A percentile compares a stretch with the other conserved stretches of the same genome.
Conservation (phyloP, 1,140 invertebrate genomes). For the Harpegnathos saltator region DNA sequence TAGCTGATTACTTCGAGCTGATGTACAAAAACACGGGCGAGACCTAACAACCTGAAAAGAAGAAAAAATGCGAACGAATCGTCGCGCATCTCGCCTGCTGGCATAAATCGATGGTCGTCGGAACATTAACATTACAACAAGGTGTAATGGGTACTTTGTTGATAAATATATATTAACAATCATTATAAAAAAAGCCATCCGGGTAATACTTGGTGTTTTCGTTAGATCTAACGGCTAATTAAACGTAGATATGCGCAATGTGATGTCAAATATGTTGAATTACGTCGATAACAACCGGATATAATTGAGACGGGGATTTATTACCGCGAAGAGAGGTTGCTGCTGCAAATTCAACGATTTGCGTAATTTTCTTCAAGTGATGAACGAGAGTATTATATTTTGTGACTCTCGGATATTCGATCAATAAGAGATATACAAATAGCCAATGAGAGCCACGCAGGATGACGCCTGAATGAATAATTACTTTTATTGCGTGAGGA, state of each 20-base stretch:
- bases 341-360: background rate
- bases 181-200: slow-evolving; percentile 7
- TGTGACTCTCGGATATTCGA: too few species aligned
- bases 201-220: slow-evolving; percentile 13
- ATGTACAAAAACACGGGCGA: slow-evolving; percentile 73
- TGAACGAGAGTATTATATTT: background rate
- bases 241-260: slow-evolving; percentile 5
- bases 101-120: slow-evolving; percentile 13
- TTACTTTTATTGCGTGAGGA: too few species aligned
- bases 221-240: background rate
- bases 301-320: too few species aligned
- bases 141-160: slow-evolving; percentile 12
- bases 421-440: too few species aligned
- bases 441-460: too few species aligned
- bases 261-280: slow-evolving; percentile 1
- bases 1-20: slow-evolving; percentile 63
- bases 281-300: background rate
- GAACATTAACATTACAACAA: slow-evolving; percentile 36
- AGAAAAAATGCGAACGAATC: background rate
- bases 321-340: background rate
- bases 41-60: background rate
- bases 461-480: too few species aligned
- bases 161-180: background rate
- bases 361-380: slow-evolving; percentile 15
- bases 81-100: slow-evolving; percentile 15